Evolutionary conservation across 2,797 vertebrate species (phyloP).

Genomic region (Chaetodon trifasciatus): DNA sequence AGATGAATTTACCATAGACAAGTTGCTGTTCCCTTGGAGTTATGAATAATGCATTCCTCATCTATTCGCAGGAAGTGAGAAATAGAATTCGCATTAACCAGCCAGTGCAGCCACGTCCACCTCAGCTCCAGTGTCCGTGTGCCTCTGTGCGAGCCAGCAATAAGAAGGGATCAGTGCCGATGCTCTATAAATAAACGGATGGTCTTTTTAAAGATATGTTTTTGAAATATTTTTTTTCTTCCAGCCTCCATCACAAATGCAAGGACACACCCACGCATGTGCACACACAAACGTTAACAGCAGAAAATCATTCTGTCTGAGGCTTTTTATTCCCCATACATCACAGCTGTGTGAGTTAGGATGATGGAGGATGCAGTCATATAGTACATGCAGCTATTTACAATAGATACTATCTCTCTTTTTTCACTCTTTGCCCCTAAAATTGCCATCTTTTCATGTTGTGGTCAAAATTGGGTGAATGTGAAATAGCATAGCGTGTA

Average conservation of each 20-base stretch:
- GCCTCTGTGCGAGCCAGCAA: slow-evolving; percentile 35
- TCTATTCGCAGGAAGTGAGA: slow-evolving; percentile 82
- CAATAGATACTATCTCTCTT: slow-evolving; percentile 39
- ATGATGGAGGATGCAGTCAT: slow-evolving; percentile 44
- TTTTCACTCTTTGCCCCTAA: slow-evolving; percentile 26
- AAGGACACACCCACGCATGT: slow-evolving; percentile 35
- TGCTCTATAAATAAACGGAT: slow-evolving; percentile 61
- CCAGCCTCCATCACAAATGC: slow-evolving; percentile 38
- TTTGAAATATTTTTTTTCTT: slow-evolving; percentile 40
- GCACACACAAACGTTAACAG: slow-evolving; percentile 48
- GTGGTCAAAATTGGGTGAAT: slow-evolving; percentile 40
- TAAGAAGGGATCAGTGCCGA: slow-evolving; percentile 56
- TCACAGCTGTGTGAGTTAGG: slow-evolving; percentile 37
- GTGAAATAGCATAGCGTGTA: background rate
- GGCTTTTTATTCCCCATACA: slow-evolving; percentile 41
- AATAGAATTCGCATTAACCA: slow-evolving; percentile 86
- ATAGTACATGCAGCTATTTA: slow-evolving; percentile 44
- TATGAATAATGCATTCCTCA: slow-evolving; percentile 88
- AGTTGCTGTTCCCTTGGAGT: slow-evolving; percentile 82
- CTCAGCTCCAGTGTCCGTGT: slow-evolving; percentile 64
- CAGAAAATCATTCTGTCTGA: slow-evolving; percentile 45
- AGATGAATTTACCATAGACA: slow-evolving; percentile 84
- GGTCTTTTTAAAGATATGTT: slow-evolving; percentile 76
- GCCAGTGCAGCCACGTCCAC: slow-evolving; percentile 73
- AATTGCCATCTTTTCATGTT: slow-evolving; percentile 43